Conservation (phyloP, 2,113 vertebrate species). For the Lethenteron reissneri region DNA sequence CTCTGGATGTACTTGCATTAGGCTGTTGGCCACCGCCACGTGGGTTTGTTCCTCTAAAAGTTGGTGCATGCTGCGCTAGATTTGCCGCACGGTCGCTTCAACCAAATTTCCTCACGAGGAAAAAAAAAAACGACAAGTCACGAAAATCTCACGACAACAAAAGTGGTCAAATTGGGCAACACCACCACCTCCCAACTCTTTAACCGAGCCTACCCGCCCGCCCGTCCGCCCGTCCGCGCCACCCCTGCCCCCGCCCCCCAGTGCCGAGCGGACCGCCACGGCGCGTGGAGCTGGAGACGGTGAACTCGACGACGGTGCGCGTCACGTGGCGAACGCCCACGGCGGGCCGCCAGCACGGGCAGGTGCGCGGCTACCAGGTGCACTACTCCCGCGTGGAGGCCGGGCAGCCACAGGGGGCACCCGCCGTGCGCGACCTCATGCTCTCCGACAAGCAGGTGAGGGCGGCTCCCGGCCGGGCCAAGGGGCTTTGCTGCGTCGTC, state of each 20-base stretch:
- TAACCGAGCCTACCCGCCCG: too few relatives aligned
- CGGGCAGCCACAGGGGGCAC: slow-evolving; percentile 52
- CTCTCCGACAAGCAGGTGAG: slow-evolving; percentile 62
- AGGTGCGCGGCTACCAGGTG: slow-evolving; percentile 79
- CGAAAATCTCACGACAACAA: too few relatives aligned
- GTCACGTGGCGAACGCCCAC: slow-evolving; percentile 73
- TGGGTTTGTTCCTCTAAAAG: too few relatives aligned
- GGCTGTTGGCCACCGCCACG: too few relatives aligned
- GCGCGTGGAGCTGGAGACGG: slow-evolving; percentile 53
- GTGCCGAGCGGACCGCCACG: slow-evolving; percentile 79
- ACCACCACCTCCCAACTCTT: too few relatives aligned
- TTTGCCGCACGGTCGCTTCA: too few relatives aligned
- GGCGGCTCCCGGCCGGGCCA: background rate
- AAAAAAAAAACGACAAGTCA: too few relatives aligned
- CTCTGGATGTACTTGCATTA: too few relatives aligned
- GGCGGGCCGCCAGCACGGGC: slow-evolving; percentile 58
- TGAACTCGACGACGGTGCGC: slow-evolving; percentile 62
- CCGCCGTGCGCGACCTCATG: slow-evolving; percentile 52
- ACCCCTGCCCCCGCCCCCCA: slow-evolving; percentile 13
- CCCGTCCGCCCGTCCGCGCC: background rate
- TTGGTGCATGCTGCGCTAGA: too few relatives aligned
- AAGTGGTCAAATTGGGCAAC: too few relatives aligned
- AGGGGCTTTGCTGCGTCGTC: too few relatives aligned
- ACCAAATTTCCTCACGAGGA: too few relatives aligned
- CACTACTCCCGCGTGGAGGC: slow-evolving; percentile 58